A percentile compares a stretch with the other conserved stretches of the same genome.
These are phyloP conservation scores for Pogonus chalceus DNA, from an alignment of 1,140 invertebrate genomes.

Conservation along the genomic window DNA sequence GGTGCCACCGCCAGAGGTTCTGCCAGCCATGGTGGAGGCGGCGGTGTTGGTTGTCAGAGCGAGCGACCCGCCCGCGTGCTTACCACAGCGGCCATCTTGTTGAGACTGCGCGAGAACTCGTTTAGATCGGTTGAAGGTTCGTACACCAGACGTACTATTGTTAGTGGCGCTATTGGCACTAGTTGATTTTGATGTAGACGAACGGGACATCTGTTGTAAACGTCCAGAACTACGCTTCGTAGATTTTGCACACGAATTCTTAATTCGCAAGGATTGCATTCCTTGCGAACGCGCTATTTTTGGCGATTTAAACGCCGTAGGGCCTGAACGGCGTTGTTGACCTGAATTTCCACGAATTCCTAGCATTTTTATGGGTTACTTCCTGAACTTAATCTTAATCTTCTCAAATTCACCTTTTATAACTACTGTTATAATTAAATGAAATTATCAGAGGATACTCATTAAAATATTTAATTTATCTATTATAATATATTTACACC, in stretches of 20 bases:
- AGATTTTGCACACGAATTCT: not conserved
- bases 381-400: too few species aligned
- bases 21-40: slow-evolving; percentile 31
- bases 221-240: not conserved
- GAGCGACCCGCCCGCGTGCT: slow-evolving; percentile 29
- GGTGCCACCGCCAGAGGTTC: slow-evolving; percentile 46
- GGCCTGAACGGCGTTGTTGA: slow-evolving; percentile 7
- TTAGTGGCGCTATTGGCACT: not conserved
- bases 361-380: not conserved
- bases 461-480: too few species aligned
- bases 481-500: too few species aligned
- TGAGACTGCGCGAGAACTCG: slow-evolving; percentile 20
- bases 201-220: not conserved
- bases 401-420: too few species aligned
- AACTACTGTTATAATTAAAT: too few species aligned
- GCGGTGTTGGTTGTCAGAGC: slow-evolving; percentile 20
- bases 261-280: not conserved
- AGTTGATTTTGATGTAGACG: not conserved
- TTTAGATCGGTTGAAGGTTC: too few species aligned
- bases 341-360: slow-evolving; percentile 2
- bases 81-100: slow-evolving; percentile 38
- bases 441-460: too few species aligned
- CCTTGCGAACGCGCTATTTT: slow-evolving; percentile 9
- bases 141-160: too few species aligned
- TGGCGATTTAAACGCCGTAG: slow-evolving; percentile 10